Evolutionary conservation across 2,113 vertebrate species (phyloP).

Genomic region (Ivindomyrus marchei): DNA sequence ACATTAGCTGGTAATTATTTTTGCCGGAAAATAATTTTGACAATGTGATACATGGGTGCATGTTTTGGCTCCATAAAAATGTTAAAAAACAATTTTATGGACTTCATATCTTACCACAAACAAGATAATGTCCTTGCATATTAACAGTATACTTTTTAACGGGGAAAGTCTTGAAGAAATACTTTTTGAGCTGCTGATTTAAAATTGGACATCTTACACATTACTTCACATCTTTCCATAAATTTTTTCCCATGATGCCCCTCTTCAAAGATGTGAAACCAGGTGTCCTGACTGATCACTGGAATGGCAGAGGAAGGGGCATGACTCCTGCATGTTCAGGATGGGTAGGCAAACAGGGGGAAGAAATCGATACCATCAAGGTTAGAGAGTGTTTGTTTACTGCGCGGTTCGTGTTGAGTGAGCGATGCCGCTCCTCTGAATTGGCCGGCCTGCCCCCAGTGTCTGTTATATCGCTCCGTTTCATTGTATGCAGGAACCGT

Average conservation of each 20-base stretch:
- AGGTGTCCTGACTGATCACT: not conserved
- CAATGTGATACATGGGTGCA: not conserved
- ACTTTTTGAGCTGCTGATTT: not conserved
- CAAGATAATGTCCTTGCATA: not conserved
- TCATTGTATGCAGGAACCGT: not conserved
- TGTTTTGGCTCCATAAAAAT: conserved; percentile 2
- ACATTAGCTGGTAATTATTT: conserved; percentile 15
- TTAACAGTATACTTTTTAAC: not conserved
- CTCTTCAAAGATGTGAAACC: not conserved
- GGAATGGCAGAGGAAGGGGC: not conserved
- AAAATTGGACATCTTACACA: not conserved
- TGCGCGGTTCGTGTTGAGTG: conserved; percentile 29
- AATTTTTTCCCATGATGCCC: not conserved
- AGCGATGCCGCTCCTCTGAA: not conserved
- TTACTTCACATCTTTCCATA: not conserved
- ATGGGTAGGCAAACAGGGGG: conserved; percentile 38
- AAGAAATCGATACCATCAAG: conserved; percentile 40
- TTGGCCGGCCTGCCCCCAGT: not conserved
- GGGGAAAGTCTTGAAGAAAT: not conserved
- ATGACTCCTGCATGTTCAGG: conserved; percentile 26
- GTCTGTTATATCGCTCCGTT: not conserved
- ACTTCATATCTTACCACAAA: not conserved
- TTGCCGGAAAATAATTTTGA: conserved; percentile 5
- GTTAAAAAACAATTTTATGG: not conserved
- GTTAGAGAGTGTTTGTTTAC: conserved; percentile 45